phyloP scores from a whole-genome alignment of 1,140 invertebrate genomes.

The Atopsyche davidsoni region DNA sequence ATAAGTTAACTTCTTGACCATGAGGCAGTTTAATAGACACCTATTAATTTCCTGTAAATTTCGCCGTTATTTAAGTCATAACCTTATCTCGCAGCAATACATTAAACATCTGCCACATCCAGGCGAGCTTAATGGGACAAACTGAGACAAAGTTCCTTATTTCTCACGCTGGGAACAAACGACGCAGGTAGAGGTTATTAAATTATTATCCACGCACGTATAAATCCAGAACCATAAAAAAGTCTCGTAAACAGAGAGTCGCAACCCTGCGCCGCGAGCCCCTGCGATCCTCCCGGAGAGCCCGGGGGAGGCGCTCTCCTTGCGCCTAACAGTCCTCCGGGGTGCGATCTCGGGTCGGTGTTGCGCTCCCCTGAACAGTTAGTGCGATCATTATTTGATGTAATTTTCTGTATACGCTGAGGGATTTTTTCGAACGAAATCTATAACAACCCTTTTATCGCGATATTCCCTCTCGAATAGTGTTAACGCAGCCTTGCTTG shows the following conservation, averaged over 20 bases:
- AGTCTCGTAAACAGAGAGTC: conserved; percentile 3
- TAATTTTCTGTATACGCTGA: background rate
- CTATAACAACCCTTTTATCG: conserved; percentile 1
- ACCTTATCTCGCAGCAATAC: too few relatives aligned
- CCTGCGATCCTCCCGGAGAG: background rate
- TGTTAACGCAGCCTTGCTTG: too few relatives aligned
- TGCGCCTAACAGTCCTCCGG: background rate
- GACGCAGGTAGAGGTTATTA: background rate
- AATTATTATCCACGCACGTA: background rate
- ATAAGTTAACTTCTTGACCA: too few relatives aligned
- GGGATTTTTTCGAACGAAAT: conserved; percentile 2
- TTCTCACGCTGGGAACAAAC: background rate
- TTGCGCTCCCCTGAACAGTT: conserved; percentile 1
- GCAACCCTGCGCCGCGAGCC: background rate
- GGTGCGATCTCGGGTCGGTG: too few relatives aligned
- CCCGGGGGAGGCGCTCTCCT: background rate
- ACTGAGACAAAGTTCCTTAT: too few relatives aligned
- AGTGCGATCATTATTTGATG: conserved; percentile 2
- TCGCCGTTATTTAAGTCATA: too few relatives aligned
- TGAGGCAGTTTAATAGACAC: too few relatives aligned
- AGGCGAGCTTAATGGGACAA: too few relatives aligned
- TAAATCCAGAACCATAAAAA: conserved; percentile 2
- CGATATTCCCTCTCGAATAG: too few relatives aligned
- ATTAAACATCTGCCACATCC: too few relatives aligned
- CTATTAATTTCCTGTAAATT: too few relatives aligned